Conservation (phyloP, 2,113 vertebrate genomes). For the Myiopsitta monachus region DNA sequence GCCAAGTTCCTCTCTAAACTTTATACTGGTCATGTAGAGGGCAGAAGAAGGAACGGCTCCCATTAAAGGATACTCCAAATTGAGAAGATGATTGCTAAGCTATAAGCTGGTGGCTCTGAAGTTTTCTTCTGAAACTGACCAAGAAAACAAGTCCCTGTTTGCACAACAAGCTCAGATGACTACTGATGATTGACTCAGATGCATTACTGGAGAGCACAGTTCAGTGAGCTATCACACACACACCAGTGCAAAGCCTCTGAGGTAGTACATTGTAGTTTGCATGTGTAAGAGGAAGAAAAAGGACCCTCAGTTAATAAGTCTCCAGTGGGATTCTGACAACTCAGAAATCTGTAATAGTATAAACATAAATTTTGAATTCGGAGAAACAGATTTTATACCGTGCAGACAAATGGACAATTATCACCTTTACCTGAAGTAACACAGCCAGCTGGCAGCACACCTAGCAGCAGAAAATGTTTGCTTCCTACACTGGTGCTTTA, state of each 20-base stretch:
- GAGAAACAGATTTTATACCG: background rate
- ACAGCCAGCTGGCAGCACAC: background rate
- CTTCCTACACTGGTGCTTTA: background rate
- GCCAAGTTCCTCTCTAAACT: background rate
- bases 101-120: background rate
- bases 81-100: background rate
- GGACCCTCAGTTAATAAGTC: background rate
- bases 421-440: background rate
- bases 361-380: background rate
- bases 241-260: fast-evolving
- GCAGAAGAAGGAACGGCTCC: background rate
- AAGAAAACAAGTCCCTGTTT: background rate
- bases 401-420: background rate
- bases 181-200: background rate
- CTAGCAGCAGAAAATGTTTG: background rate
- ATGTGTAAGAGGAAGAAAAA: background rate
- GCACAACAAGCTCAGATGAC: background rate
- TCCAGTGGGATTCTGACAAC: background rate
- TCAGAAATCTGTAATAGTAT: background rate
- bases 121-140: background rate
- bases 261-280: background rate
- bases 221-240: fast-evolving
- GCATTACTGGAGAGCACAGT: background rate
- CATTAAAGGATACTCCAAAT: fast-evolving
- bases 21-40: background rate